Evolutionary conservation across 2,113 vertebrate genomes (phyloP).

Genomic region (Austrofundulus limnaeus): DNA sequence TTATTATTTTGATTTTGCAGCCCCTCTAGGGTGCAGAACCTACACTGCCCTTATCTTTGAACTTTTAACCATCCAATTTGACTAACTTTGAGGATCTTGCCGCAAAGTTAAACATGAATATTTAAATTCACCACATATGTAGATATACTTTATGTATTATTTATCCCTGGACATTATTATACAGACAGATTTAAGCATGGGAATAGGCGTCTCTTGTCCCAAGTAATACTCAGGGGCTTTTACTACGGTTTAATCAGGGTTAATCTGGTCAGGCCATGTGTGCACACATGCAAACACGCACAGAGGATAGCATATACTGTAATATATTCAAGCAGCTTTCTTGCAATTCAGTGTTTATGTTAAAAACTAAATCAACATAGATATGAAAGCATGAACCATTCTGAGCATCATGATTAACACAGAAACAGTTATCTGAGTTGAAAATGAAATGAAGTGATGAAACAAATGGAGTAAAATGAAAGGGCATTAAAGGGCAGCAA

Average conservation of each 20-base stretch:
- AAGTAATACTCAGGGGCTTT: slow-evolving; percentile 12
- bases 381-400: neutral
- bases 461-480: slow-evolving; percentile 1
- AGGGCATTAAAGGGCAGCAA: slow-evolving; percentile 7
- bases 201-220: slow-evolving; percentile 12
- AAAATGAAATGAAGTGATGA: slow-evolving; percentile 41
- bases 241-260: slow-evolving; percentile 36
- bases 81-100: slow-evolving; percentile 39
- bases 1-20: slow-evolving; percentile 39
- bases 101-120: slow-evolving; percentile 36
- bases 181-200: slow-evolving; percentile 28
- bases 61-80: slow-evolving; percentile 51
- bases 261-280: slow-evolving; percentile 11
- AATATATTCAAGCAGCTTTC: neutral
- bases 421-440: neutral
- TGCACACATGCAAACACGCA: neutral
- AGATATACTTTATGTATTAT: slow-evolving; percentile 26
- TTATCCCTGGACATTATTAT: slow-evolving; percentile 33
- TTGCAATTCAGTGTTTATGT: slow-evolving; percentile 10
- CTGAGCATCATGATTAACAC: neutral
- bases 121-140: slow-evolving; percentile 35
- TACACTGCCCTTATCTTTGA: slow-evolving; percentile 38
- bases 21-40: slow-evolving; percentile 30
- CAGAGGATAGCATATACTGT: neutral
- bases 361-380: slow-evolving; percentile 14